Percentiles rank a stretch among this genome's conserved stretches.
Conservation (phyloP, 2,113 vertebrate species). For the Xenopus laevis region DNA sequence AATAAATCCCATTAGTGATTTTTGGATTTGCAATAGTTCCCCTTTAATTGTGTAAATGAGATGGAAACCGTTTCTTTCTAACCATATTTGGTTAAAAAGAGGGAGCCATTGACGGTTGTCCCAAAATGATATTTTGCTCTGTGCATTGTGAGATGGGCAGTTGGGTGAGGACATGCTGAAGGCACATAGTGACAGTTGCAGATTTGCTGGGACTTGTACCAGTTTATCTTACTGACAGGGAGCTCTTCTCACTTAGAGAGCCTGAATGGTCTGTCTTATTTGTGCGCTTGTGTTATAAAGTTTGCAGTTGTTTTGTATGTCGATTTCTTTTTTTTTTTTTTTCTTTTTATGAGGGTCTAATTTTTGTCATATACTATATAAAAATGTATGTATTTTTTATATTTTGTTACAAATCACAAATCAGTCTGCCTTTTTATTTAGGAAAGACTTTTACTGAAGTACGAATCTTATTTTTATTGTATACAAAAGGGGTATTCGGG, state of each 20-base stretch:
- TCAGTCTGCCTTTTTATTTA: constrained; percentile 42
- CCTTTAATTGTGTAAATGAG: no score
- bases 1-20: no score
- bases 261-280: constrained; percentile 1
- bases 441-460: constrained; percentile 69
- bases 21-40: no score
- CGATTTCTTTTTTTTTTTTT: constrained; percentile 46
- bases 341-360: constrained; percentile 46
- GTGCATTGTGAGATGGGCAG: background rate
- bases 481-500: constrained; percentile 49
- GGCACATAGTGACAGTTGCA: background rate
- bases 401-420: constrained; percentile 56
- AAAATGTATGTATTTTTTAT: constrained; percentile 52
- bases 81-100: no score
- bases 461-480: constrained; percentile 71
- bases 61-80: no score
- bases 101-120: no score
- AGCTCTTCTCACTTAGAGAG: background rate
- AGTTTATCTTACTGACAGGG: background rate
- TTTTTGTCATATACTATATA: constrained; percentile 49
- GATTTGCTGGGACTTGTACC: background rate
- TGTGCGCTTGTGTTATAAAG: constrained; percentile 25
- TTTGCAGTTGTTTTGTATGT: constrained; percentile 32
- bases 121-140: background rate
- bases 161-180: background rate